These are phyloP conservation scores for Erpobdella octoculata DNA, from an alignment of 2,888 invertebrate genomes.

Conservation along the genomic window DNA sequence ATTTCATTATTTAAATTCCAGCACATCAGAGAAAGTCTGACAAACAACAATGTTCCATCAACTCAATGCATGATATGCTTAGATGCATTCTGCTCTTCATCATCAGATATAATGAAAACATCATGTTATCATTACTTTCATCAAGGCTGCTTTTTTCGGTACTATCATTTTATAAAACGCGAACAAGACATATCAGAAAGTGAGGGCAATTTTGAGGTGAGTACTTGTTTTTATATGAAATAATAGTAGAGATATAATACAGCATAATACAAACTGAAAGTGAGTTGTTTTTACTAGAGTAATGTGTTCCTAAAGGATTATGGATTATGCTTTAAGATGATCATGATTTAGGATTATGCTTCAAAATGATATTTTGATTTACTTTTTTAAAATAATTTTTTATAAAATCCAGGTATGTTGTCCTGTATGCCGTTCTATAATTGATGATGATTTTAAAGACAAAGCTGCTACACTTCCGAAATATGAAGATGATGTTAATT, in stretches of 20 bases:
- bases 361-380: no score
- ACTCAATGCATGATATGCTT: slow-evolving; percentile 23
- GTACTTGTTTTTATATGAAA: no score
- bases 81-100: neutral
- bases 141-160: neutral
- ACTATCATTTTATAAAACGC: neutral
- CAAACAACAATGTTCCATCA: slow-evolving; percentile 22
- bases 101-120: neutral
- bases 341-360: no score
- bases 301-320: no score
- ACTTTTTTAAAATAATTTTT: no score
- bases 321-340: no score
- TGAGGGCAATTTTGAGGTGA: no score
- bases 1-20: no score
- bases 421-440: neutral
- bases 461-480: neutral
- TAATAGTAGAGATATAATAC: no score
- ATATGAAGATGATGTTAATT: neutral
- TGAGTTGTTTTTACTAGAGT: no score
- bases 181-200: neutral
- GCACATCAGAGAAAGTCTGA: neutral
- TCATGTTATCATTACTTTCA: neutral
- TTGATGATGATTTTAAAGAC: neutral
- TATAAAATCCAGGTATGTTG: neutral
- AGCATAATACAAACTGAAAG: no score